Conservation (phyloP, 1,140 invertebrate species). For the Microplitis demolitor region DNA sequence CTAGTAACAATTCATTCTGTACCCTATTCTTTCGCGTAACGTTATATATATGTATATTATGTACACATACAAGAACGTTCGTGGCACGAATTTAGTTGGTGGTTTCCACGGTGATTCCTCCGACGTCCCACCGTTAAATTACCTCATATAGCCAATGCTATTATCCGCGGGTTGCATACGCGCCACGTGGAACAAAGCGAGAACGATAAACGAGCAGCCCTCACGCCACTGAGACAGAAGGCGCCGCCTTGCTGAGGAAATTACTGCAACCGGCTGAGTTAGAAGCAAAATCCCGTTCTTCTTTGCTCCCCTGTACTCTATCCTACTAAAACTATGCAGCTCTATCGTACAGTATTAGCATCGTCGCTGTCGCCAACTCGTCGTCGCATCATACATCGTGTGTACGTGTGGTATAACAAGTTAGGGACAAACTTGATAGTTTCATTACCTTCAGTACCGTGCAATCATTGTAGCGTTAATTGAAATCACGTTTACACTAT, state of each 20-base stretch:
- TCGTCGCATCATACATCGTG: not conserved
- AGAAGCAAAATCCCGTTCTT: conserved; percentile 11
- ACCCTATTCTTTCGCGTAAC: not conserved
- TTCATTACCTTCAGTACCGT: conserved; percentile 11
- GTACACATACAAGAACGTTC: not conserved
- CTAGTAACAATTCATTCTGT: not conserved
- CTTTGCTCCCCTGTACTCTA: not conserved
- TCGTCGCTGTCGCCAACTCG: not conserved
- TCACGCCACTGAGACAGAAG: conserved; percentile 37
- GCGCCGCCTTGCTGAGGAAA: conserved; percentile 39
- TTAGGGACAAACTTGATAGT: not conserved
- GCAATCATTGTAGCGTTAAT: not conserved
- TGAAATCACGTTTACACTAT: not conserved
- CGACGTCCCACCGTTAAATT: conserved; percentile 31
- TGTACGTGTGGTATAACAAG: not conserved
- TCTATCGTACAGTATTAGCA: not conserved
- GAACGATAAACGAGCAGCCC: conserved; percentile 40
- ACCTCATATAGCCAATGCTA: conserved; percentile 30
- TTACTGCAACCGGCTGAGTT: conserved; percentile 30
- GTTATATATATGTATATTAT: not conserved
- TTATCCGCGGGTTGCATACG: conserved; percentile 32
- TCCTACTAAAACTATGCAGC: not conserved
- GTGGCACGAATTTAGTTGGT: conserved; percentile 5
- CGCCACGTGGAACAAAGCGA: conserved; percentile 35
- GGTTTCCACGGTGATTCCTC: conserved; percentile 17